These are phyloP conservation scores for Ochropleura plecta DNA, from an alignment of 2,888 invertebrate genomes.

Conservation along the genomic window DNA sequence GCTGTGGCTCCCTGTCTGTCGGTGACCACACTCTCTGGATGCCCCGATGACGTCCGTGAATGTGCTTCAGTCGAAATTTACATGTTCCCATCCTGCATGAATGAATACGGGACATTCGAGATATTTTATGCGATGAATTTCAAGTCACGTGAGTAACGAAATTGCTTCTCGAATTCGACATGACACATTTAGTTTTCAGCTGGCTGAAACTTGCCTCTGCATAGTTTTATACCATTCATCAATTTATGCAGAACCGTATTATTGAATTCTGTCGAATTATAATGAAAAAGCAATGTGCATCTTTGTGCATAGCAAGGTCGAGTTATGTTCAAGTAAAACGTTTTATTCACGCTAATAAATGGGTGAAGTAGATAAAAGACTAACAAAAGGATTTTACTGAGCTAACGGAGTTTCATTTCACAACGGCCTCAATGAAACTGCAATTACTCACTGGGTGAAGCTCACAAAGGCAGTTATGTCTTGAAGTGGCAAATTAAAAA, in stretches of 20 bases:
- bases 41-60: slow-evolving; percentile 23
- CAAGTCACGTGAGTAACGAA: slow-evolving; percentile 40
- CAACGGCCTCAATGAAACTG: slow-evolving; percentile 49
- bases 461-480: slow-evolving; percentile 44
- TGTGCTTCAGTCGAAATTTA: slow-evolving; percentile 19
- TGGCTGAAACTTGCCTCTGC: slow-evolving; percentile 14
- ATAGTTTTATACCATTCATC: slow-evolving; percentile 13
- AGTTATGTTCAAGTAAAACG: slow-evolving; percentile 35
- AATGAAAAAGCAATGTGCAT: slow-evolving; percentile 18
- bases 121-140: slow-evolving; percentile 52
- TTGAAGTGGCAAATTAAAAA: slow-evolving; percentile 58
- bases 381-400: slow-evolving; percentile 42
- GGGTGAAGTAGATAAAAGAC: slow-evolving; percentile 35
- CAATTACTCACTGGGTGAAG: slow-evolving; percentile 53
- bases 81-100: slow-evolving; percentile 43
- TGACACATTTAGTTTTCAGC: slow-evolving; percentile 47
- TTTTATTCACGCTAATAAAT: slow-evolving; percentile 44
- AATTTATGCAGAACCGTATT: neutral
- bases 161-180: slow-evolving; percentile 38
- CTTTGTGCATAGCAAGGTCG: slow-evolving; percentile 25
- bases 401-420: slow-evolving; percentile 34
- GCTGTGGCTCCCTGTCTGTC: slow-evolving; percentile 22
- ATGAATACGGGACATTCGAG: slow-evolving; percentile 31
- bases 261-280: slow-evolving; percentile 10
- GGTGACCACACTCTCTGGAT: slow-evolving; percentile 5